phyloP scores from a whole-genome alignment of 2,888 invertebrate species.

The Lithophane socia region DNA sequence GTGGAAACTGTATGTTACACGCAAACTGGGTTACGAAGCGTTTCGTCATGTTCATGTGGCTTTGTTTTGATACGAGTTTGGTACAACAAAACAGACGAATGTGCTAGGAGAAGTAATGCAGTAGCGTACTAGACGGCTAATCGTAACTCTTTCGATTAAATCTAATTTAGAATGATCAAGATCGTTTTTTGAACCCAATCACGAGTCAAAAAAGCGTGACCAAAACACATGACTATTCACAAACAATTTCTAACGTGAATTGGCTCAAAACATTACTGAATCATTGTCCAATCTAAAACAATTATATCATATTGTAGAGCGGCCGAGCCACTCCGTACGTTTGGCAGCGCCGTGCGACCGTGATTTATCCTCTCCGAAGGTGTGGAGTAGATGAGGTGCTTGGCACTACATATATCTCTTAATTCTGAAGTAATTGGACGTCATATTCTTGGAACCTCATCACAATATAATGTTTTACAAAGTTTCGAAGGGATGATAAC shows the following conservation, averaged over 20 bases:
- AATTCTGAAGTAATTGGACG: constrained; percentile 56
- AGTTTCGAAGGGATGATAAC: constrained; percentile 31
- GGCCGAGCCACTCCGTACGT: constrained; percentile 27
- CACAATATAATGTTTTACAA: constrained; percentile 23
- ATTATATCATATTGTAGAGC: constrained; percentile 54
- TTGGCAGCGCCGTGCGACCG: constrained; percentile 55
- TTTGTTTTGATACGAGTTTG: constrained; percentile 25
- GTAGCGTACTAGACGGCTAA: neutral
- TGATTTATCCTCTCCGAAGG: constrained; percentile 65
- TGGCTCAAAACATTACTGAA: constrained; percentile 50
- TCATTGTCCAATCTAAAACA: constrained; percentile 61
- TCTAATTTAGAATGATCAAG: constrained; percentile 7
- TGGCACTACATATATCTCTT: constrained; percentile 60
- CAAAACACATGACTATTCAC: constrained; percentile 42
- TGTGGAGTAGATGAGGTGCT: constrained; percentile 59
- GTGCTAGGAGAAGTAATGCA: neutral
- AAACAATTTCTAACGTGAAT: constrained; percentile 32
- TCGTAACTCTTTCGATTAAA: neutral
- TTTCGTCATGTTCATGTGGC: constrained; percentile 33
- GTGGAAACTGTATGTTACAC: constrained; percentile 50
- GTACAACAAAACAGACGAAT: neutral
- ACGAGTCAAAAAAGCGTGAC: constrained; percentile 17
- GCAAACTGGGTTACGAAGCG: constrained; percentile 56
- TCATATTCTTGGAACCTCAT: constrained; percentile 36
- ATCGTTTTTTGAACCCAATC: constrained; percentile 3